Evolutionary conservation across 2,113 vertebrate genomes (phyloP).

Genomic region (Sisor rabdophorus): DNA sequence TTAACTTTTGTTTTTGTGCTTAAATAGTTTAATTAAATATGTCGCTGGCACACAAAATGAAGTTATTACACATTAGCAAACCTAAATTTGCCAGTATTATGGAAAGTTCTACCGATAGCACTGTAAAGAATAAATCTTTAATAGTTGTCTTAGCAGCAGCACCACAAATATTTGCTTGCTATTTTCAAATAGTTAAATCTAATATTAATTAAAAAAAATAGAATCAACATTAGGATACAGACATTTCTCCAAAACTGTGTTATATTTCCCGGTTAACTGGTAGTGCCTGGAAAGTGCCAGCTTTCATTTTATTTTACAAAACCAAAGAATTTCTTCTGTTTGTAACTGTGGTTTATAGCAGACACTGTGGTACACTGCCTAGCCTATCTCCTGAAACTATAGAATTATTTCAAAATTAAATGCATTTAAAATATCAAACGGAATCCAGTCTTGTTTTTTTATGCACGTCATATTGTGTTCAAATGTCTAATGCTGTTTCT

Average conservation of each 20-base stretch:
- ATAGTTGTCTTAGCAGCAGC: not conserved
- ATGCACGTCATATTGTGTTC: not conserved
- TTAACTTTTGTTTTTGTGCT: not conserved
- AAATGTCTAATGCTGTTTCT: too few species aligned
- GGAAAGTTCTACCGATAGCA: slow-evolving; percentile 24
- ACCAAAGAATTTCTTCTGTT: slow-evolving; percentile 45
- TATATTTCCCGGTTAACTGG: not conserved
- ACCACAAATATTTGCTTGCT: not conserved
- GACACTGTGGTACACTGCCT: slow-evolving; percentile 39
- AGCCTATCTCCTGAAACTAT: not conserved
- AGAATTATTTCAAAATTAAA: slow-evolving; percentile 30
- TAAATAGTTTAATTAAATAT: slow-evolving; percentile 2
- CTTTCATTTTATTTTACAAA: slow-evolving; percentile 34
- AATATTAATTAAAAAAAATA: too few species aligned
- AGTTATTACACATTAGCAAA: not conserved
- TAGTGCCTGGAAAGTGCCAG: slow-evolving; percentile 6
- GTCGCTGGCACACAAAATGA: not conserved
- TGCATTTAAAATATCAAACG: not conserved
- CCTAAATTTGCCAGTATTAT: slow-evolving; percentile 21
- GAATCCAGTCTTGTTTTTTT: not conserved
- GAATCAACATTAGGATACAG: not conserved
- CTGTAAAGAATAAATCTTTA: slow-evolving; percentile 15
- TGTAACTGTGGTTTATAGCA: slow-evolving; percentile 9
- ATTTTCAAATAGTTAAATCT: not conserved
- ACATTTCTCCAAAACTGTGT: not conserved